Conservation (phyloP, 2,888 invertebrate genomes). For the Pyralis farinalis region DNA sequence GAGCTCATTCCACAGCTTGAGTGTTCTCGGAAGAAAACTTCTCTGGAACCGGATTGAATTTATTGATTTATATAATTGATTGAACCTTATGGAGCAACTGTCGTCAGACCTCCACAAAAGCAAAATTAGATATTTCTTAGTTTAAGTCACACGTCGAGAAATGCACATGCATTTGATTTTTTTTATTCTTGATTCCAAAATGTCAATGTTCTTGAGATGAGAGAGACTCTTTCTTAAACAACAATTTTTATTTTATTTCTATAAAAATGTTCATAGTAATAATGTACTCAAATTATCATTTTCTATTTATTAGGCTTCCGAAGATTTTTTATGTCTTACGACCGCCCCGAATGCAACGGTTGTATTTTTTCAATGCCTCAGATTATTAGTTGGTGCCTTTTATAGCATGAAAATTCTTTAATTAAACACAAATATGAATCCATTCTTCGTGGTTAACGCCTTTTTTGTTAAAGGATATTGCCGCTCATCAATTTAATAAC, state of each 20-base stretch:
- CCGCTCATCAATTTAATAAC: constrained; percentile 72
- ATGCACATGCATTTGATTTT: too few relatives aligned
- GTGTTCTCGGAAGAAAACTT: too few relatives aligned
- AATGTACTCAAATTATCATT: not conserved
- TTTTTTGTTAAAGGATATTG: constrained; percentile 60
- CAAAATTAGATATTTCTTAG: too few relatives aligned
- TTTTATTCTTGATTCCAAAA: too few relatives aligned
- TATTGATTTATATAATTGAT: too few relatives aligned
- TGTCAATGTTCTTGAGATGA: too few relatives aligned
- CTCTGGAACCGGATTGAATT: too few relatives aligned
- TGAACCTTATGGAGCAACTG: too few relatives aligned
- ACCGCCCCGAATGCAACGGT: constrained; percentile 23
- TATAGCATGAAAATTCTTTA: constrained; percentile 71
- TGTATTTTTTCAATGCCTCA: constrained; percentile 26
- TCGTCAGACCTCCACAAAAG: too few relatives aligned
- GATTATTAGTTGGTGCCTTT: constrained; percentile 50
- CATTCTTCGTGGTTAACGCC: constrained; percentile 64
- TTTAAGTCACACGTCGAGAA: too few relatives aligned
- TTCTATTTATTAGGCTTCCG: constrained; percentile 39
- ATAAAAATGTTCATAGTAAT: not conserved
- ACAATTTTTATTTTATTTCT: not conserved
- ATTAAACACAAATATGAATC: constrained; percentile 70
- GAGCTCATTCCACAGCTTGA: too few relatives aligned
- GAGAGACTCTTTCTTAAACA: too few relatives aligned
- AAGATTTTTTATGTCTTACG: constrained; percentile 32